A percentile compares a stretch with the other conserved stretches of the same genome.
Conservation (phyloP, 2,888 invertebrate species). For the Drosophila nr. fundita region DNA sequence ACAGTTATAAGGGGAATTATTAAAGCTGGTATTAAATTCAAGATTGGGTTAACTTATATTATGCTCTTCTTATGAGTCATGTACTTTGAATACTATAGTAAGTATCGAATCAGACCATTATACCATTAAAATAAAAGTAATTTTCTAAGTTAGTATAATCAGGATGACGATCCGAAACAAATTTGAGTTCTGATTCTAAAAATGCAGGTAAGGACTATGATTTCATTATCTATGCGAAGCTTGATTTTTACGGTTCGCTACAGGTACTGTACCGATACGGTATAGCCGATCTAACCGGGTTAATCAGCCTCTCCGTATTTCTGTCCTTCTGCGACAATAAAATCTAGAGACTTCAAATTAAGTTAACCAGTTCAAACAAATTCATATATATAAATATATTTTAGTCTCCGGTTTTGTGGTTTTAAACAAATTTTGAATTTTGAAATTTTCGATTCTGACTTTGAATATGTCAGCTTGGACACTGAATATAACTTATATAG, state of each 20-base stretch:
- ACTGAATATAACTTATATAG: background rate
- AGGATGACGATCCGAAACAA: background rate
- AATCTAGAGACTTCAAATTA: background rate
- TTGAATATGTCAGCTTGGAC: background rate
- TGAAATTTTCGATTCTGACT: background rate
- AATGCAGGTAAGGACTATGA: background rate
- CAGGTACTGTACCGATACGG: too few species aligned
- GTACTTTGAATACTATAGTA: background rate
- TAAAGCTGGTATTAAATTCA: background rate
- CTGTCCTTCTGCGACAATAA: background rate
- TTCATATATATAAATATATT: background rate
- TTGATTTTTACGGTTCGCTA: too few species aligned
- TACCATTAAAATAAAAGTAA: background rate
- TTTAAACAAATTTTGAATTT: background rate
- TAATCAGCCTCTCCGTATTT: rapidly evolving
- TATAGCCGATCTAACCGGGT: background rate
- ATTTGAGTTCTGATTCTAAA: background rate
- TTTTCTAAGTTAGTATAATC: background rate
- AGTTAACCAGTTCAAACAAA: background rate
- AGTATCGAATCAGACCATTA: background rate
- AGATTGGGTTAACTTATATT: background rate
- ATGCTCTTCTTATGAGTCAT: background rate
- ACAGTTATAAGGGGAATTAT: background rate
- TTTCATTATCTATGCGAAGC: background rate
- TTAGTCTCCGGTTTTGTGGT: rapidly evolving